phyloP scores from a whole-genome alignment of 2,888 invertebrate species.

The Nephrotoma flavescens region DNA sequence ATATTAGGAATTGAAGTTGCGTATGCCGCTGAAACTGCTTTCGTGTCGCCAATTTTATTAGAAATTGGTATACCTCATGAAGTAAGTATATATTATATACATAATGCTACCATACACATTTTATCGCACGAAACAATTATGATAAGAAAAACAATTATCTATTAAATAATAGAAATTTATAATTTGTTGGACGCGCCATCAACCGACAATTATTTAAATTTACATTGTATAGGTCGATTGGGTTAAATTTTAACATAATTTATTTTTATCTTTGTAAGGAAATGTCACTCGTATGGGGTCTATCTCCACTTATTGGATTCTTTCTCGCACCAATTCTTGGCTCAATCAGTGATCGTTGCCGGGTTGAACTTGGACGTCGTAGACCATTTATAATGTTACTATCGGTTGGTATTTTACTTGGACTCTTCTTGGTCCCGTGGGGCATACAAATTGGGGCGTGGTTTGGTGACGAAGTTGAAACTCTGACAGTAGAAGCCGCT shows the following conservation, averaged over 20 bases:
- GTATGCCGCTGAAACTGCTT: conserved; percentile 51
- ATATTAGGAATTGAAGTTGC: conserved; percentile 46
- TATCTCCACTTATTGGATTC: conserved; percentile 31
- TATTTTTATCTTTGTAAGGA: conserved; percentile 17
- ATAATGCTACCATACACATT: neutral
- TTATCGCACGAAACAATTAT: neutral
- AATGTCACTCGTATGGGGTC: conserved; percentile 39
- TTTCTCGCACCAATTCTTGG: conserved; percentile 35
- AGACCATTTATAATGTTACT: conserved; percentile 43
- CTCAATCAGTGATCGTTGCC: conserved; percentile 43
- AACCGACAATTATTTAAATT: neutral
- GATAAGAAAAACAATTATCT: neutral
- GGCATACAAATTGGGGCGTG: conserved; percentile 38
- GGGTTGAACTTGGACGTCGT: conserved; percentile 36
- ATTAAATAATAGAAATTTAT: neutral
- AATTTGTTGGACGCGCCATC: neutral
- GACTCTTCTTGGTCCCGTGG: conserved; percentile 41
- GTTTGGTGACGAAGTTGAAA: conserved; percentile 31
- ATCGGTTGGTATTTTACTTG: conserved; percentile 40
- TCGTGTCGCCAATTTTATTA: conserved; percentile 46
- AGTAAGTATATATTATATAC: neutral
- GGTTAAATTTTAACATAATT: neutral
- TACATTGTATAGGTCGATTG: neutral
- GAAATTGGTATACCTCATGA: conserved; percentile 43
- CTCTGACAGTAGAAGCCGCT: neutral